Conservation (phyloP, 2,888 invertebrate species). For the Andrena trimmerana region DNA sequence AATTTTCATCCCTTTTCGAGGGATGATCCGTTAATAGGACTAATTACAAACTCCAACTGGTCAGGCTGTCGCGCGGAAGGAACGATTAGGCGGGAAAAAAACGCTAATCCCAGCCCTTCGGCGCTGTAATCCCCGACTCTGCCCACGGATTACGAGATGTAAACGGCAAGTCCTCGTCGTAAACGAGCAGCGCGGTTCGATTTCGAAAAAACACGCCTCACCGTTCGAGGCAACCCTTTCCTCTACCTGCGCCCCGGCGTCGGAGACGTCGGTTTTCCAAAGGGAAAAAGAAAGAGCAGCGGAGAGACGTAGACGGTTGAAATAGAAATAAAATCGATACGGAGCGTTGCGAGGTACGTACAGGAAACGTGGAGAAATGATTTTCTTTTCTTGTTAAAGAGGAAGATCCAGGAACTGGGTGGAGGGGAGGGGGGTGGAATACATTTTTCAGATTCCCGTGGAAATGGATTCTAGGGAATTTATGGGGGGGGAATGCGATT, state of each 20-base stretch:
- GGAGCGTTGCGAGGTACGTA: background rate
- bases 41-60: too few relatives aligned
- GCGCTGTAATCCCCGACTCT: slow-evolving; percentile 39
- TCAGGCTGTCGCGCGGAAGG: too few relatives aligned
- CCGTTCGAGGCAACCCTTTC: slow-evolving; percentile 16
- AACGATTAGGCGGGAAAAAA: slow-evolving; percentile 12
- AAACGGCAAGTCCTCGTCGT: slow-evolving; percentile 50
- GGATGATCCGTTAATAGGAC: too few relatives aligned
- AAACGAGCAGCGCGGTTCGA: slow-evolving; percentile 46
- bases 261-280: slow-evolving; percentile 11
- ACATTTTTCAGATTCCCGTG: background rate
- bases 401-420: too few relatives aligned
- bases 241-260: slow-evolving; percentile 25
- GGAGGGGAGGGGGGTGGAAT: background rate
- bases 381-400: background rate
- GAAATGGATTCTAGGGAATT: slow-evolving; percentile 11
- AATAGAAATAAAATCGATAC: slow-evolving; percentile 40
- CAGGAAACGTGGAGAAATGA: slow-evolving; percentile 2
- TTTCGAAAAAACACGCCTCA: slow-evolving; percentile 26
- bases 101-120: slow-evolving; percentile 46
- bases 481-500: background rate
- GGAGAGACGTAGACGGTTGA: background rate
- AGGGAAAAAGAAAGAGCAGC: background rate
- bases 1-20: too few relatives aligned
- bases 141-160: slow-evolving; percentile 56